Evolutionary conservation across 2,797 vertebrate species (phyloP).

Genomic region (Muscicapa comitata): DNA sequence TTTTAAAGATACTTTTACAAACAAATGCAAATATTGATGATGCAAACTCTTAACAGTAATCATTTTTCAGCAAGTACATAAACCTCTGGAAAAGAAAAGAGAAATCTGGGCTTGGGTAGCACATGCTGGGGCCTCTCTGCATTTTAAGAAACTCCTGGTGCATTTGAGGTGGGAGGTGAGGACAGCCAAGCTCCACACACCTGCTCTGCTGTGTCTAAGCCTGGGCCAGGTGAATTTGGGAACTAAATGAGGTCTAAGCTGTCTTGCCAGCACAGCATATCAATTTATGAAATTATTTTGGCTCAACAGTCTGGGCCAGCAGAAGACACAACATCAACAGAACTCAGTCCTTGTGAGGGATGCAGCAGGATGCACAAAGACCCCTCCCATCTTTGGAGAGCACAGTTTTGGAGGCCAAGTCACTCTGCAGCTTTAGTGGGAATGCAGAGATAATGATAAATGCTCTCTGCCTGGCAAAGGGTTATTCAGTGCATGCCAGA

Average conservation of each 20-base stretch:
- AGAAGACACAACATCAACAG: accelerated
- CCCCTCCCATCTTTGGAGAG: neutral
- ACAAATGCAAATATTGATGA: constrained; percentile 13
- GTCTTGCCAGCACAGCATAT: neutral
- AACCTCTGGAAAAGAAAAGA: neutral
- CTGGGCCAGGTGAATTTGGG: neutral
- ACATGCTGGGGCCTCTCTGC: neutral
- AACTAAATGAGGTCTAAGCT: neutral
- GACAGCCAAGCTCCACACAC: neutral
- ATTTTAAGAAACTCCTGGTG: accelerated
- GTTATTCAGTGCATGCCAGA: neutral
- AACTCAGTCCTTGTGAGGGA: neutral
- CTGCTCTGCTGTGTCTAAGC: neutral
- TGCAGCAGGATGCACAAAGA: neutral
- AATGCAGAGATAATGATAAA: neutral
- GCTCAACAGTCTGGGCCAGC: neutral
- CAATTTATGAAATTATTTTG: neutral
- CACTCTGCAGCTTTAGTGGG: neutral
- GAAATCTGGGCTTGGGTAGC: neutral
- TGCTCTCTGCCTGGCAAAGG: neutral
- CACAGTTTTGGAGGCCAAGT: neutral
- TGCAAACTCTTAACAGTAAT: neutral
- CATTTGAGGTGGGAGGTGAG: neutral
- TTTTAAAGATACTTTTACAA: neutral
- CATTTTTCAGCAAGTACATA: neutral